Percentiles rank a stretch among this genome's conserved stretches.
These are phyloP conservation scores for Aquatica leii DNA, from an alignment of 2,888 invertebrate genomes.

Conservation along the genomic window DNA sequence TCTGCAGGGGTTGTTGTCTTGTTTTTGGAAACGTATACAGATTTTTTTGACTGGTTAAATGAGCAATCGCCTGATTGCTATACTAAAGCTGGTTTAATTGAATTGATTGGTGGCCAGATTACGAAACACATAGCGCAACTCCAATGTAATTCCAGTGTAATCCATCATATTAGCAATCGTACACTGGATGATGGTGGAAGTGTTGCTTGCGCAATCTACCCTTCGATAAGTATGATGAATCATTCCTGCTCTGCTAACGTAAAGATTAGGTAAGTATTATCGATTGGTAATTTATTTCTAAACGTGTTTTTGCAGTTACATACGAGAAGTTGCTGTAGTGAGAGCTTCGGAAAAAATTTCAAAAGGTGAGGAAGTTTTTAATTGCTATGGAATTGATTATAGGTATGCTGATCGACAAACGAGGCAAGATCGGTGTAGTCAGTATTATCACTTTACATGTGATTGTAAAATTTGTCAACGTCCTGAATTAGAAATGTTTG, in stretches of 20 bases:
- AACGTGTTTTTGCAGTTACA: constrained; percentile 66
- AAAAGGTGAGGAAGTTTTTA: constrained; percentile 76
- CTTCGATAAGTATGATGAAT: constrained; percentile 89
- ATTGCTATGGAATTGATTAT: constrained; percentile 86
- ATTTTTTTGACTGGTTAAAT: constrained; percentile 66
- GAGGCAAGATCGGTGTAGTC: constrained; percentile 69
- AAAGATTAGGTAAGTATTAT: constrained; percentile 68
- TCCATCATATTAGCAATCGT: constrained; percentile 35
- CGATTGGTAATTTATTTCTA: constrained; percentile 17
- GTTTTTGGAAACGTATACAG: constrained; percentile 71
- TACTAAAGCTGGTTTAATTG: constrained; percentile 53
- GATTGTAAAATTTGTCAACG: constrained; percentile 73
- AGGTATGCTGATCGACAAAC: constrained; percentile 68
- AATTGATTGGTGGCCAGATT: constrained; percentile 69
- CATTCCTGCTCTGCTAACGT: constrained; percentile 91
- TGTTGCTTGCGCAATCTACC: constrained; percentile 82
- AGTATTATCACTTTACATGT: constrained; percentile 84
- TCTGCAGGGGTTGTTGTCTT: constrained; percentile 72
- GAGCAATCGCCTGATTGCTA: constrained; percentile 54
- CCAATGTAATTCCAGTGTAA: constrained; percentile 59
- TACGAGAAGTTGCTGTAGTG: constrained; percentile 74
- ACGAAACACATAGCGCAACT: constrained; percentile 83
- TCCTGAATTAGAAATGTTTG: too few species aligned
- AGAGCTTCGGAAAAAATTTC: constrained; percentile 71
- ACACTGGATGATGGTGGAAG: constrained; percentile 55